Percentiles rank a stretch among this genome's conserved stretches.
Conservation (phyloP, 2,113 vertebrate species). For the Corythaeola cristata region DNA sequence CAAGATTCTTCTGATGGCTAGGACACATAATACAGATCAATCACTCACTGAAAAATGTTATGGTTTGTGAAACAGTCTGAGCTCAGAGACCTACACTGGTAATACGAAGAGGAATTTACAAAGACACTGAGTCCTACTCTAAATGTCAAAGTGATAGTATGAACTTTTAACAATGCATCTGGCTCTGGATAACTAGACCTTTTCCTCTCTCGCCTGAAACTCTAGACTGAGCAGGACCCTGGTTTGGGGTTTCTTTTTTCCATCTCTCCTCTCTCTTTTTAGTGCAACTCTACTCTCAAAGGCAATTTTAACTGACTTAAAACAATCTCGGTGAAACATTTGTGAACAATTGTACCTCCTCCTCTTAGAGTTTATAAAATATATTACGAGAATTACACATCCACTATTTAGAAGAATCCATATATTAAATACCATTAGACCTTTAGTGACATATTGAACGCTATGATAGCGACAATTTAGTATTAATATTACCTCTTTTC, state of each 20-base stretch:
- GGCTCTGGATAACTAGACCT: conserved; percentile 72
- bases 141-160: conserved; percentile 82
- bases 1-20: conserved; percentile 92
- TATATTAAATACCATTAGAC: not conserved
- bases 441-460: not conserved
- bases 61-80: conserved; percentile 82
- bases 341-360: conserved; percentile 13
- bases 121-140: conserved; percentile 76
- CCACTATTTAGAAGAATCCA: not conserved
- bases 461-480: not conserved
- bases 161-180: conserved; percentile 79
- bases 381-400: not conserved
- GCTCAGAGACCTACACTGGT: conserved; percentile 74
- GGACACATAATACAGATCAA: conserved; percentile 91
- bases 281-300: conserved; percentile 43
- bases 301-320: conserved; percentile 55
- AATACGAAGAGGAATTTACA: conserved; percentile 81
- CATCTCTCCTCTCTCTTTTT: conserved; percentile 21
- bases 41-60: conserved; percentile 85
- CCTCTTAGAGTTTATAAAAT: not conserved
- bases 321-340: conserved; percentile 6
- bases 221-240: conserved; percentile 63
- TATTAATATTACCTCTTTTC: not conserved
- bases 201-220: conserved; percentile 72
- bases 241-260: conserved; percentile 62